Evolutionary conservation across 2,888 invertebrate species (phyloP).

Genomic region (Pyrgus malvae): DNA sequence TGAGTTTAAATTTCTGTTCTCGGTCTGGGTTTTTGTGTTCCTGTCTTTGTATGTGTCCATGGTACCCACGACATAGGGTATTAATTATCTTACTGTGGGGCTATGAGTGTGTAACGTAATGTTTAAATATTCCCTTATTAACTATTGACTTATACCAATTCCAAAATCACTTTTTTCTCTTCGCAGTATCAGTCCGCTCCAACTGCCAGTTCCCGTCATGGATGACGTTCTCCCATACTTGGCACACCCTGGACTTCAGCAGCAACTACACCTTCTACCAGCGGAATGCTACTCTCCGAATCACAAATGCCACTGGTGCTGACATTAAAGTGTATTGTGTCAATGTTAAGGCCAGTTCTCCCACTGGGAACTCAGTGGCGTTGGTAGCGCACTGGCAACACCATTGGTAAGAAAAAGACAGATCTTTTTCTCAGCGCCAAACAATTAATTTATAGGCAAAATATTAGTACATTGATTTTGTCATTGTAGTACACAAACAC

Average conservation of each 20-base stretch:
- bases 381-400: slow-evolving; percentile 81
- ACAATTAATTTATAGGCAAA: no score
- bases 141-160: no score
- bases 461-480: no score
- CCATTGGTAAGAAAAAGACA: slow-evolving; percentile 77
- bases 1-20: no score
- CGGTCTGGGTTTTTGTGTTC: no score
- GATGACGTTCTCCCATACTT: slow-evolving; percentile 91
- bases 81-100: no score
- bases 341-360: slow-evolving; percentile 81
- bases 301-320: slow-evolving; percentile 83
- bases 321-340: slow-evolving; percentile 86
- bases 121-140: background rate
- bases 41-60: no score
- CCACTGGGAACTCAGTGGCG: slow-evolving; percentile 74
- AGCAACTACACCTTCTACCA: slow-evolving; percentile 93
- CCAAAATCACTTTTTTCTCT: no score
- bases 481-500: no score
- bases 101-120: no score
- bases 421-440: no score
- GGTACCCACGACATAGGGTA: no score
- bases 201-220: slow-evolving; percentile 94
- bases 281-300: slow-evolving; percentile 87
- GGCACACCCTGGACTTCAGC: slow-evolving; percentile 94
- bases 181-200: slow-evolving; percentile 86